Evolutionary conservation across 2,888 invertebrate species (phyloP).

Genomic region (Operophtera brumata): DNA sequence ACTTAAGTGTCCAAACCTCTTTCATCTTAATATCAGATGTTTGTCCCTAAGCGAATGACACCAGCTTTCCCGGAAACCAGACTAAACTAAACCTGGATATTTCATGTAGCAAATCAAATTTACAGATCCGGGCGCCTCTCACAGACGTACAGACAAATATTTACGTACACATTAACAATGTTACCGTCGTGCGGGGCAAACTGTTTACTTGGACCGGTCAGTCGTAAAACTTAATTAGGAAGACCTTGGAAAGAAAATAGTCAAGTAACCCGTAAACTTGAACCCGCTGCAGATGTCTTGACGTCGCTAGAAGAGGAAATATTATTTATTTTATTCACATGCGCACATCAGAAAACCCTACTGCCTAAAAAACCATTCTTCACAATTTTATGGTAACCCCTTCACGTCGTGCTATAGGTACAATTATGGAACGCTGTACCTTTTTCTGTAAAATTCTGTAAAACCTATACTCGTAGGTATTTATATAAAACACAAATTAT

Average conservation of each 20-base stretch:
- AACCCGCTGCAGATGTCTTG: not conserved
- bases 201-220: constrained; percentile 7
- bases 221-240: constrained; percentile 17
- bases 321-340: too few species aligned
- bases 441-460: too few species aligned
- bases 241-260: constrained; percentile 1
- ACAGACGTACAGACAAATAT: constrained; percentile 9
- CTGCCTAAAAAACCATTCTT: too few species aligned
- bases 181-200: constrained; percentile 3
- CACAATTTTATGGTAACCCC: too few species aligned
- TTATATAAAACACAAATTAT: too few species aligned
- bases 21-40: too few species aligned
- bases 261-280: constrained; percentile 9
- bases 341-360: too few species aligned
- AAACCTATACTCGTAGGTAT: too few species aligned
- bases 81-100: not conserved
- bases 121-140: not conserved
- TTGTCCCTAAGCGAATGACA: not conserved
- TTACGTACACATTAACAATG: constrained; percentile 7
- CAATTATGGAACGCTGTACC: too few species aligned
- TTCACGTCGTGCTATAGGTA: too few species aligned
- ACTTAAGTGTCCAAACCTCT: too few species aligned
- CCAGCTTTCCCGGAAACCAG: not conserved
- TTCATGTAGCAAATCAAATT: not conserved
- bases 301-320: too few species aligned